Evolutionary conservation across 2,888 invertebrate genomes (phyloP).

Genomic region (Agrochola lota): DNA sequence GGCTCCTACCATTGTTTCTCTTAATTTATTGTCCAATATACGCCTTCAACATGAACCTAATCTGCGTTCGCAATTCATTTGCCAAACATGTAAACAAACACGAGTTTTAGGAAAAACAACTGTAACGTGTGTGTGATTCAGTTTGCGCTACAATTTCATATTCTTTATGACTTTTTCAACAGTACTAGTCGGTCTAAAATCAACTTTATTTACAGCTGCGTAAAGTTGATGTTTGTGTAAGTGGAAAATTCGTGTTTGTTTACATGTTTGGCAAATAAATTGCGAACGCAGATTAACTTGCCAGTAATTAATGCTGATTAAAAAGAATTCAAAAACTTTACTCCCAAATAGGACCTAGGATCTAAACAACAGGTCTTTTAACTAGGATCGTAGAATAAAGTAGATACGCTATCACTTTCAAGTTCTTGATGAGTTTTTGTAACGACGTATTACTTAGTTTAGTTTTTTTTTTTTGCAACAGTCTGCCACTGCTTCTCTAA

Average conservation of each 20-base stretch:
- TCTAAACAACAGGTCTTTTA: constrained; percentile 39
- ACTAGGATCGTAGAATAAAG: not conserved
- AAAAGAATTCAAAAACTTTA: constrained; percentile 42
- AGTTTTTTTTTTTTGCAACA: not conserved
- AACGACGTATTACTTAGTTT: not conserved
- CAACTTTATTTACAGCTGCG: too few species aligned
- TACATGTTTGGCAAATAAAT: too few species aligned
- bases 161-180: too few species aligned
- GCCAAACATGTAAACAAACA: too few species aligned
- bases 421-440: not conserved
- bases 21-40: constrained; percentile 50
- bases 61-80: too few species aligned
- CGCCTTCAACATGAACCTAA: constrained; percentile 13
- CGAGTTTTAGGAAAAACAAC: too few species aligned
- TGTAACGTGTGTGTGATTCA: too few species aligned
- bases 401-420: not conserved
- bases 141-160: too few species aligned
- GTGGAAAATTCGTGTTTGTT: too few species aligned
- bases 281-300: not conserved
- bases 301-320: constrained; percentile 37
- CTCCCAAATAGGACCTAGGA: constrained; percentile 9
- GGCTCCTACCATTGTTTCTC: constrained; percentile 46
- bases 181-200: too few species aligned
- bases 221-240: too few species aligned
- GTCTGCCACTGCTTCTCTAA: not conserved